Conservation (phyloP, 2,888 invertebrate genomes). For the Isoperla grammatica region DNA sequence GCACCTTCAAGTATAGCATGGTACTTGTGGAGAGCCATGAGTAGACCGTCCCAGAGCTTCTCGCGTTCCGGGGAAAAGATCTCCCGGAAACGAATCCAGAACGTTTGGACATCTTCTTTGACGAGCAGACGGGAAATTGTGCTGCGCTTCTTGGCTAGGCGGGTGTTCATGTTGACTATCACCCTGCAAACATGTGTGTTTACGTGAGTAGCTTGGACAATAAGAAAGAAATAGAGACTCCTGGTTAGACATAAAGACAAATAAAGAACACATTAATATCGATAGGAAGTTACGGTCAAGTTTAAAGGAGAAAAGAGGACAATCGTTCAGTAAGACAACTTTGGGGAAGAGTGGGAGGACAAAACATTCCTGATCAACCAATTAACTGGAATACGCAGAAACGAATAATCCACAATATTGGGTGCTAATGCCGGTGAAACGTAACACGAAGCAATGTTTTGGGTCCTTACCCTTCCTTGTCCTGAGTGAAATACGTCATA, state of each 20-base stretch:
- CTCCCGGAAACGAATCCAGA: constrained; percentile 61
- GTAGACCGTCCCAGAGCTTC: constrained; percentile 64
- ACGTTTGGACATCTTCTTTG: constrained; percentile 53
- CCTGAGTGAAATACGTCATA: constrained; percentile 43
- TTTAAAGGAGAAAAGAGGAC: no score
- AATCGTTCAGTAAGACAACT: no score
- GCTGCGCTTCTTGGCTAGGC: constrained; percentile 38
- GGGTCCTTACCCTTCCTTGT: constrained; percentile 38
- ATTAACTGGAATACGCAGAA: no score
- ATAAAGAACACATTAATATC: no score
- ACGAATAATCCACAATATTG: no score
- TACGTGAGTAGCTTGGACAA: neutral
- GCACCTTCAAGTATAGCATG: constrained; percentile 57
- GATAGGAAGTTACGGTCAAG: no score
- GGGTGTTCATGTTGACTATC: constrained; percentile 38
- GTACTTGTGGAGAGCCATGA: constrained; percentile 59
- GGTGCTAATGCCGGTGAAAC: no score
- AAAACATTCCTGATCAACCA: no score
- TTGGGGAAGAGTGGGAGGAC: no score
- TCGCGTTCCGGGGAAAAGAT: constrained; percentile 57
- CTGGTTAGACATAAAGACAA: no score
- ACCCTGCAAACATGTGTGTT: neutral
- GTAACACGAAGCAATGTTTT: no score
- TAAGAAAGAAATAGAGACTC: neutral
- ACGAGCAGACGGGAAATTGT: constrained; percentile 41